Percentiles rank a stretch among this genome's conserved stretches.
Evolutionary conservation across 1,140 invertebrate genomes (phyloP).

Genomic region (Drosophila murphyi): DNA sequence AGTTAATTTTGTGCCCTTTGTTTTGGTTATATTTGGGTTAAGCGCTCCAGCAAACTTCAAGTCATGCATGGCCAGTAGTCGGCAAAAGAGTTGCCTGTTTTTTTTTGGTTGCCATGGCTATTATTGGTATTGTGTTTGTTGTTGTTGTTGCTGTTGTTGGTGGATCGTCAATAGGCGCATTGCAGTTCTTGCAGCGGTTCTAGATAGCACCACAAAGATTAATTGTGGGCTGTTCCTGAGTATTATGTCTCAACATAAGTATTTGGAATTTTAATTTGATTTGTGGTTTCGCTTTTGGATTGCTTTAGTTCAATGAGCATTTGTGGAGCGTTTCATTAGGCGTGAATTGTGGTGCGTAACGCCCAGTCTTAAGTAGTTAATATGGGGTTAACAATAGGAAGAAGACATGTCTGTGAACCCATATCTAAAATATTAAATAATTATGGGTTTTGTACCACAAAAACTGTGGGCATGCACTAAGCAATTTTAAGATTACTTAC

Average conservation of each 20-base stretch:
- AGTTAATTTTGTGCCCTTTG: conserved; percentile 13
- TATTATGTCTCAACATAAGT: conserved; percentile 42
- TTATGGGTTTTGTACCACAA: conserved; percentile 37
- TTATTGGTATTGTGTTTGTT: neutral
- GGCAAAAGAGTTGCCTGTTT: conserved; percentile 45
- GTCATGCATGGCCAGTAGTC: conserved; percentile 64
- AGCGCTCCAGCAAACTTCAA: conserved; percentile 69
- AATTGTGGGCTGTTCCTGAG: conserved; percentile 28
- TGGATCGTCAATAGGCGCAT: conserved; percentile 37
- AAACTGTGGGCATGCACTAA: conserved; percentile 27
- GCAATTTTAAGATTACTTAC: neutral
- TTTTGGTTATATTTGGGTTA: conserved; percentile 66
- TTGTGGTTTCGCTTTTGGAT: conserved; percentile 63
- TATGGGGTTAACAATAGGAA: conserved; percentile 42
- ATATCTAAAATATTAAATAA: conserved; percentile 53
- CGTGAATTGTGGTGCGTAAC: conserved; percentile 51
- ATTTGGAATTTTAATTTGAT: conserved; percentile 78
- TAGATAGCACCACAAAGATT: conserved; percentile 44
- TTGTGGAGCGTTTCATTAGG: conserved; percentile 47
- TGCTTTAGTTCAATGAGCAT: conserved; percentile 46
- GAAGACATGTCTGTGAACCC: neutral
- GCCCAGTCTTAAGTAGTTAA: conserved; percentile 64
- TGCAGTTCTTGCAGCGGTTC: conserved; percentile 55
- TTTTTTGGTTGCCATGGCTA: conserved; percentile 33
- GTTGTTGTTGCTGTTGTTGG: conserved; percentile 19